These are phyloP conservation scores for Orientallactaga bullata DNA, from an alignment of 2,113 vertebrate species.

Conservation along the genomic window DNA sequence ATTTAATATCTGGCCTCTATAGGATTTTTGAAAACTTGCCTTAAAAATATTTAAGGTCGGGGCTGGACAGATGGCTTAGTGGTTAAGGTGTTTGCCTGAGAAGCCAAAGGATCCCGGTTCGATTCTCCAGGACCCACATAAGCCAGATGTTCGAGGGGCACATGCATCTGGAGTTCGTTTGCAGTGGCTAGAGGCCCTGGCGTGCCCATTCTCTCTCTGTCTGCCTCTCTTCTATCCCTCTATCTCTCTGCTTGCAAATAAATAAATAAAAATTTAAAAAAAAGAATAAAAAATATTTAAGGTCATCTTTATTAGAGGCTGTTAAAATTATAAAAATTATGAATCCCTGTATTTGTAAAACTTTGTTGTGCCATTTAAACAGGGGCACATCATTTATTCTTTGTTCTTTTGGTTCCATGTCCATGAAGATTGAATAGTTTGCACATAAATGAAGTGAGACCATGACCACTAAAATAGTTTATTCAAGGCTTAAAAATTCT, in stretches of 20 bases:
- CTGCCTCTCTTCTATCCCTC: too few species aligned
- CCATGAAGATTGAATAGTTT: constrained; percentile 61
- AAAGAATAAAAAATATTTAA: neutral
- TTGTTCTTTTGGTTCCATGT: constrained; percentile 51
- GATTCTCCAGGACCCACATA: too few species aligned
- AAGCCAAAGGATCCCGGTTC: too few species aligned
- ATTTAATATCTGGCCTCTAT: neutral
- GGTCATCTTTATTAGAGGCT: constrained; percentile 2
- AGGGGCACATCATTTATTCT: constrained; percentile 31
- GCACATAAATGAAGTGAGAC: constrained; percentile 59
- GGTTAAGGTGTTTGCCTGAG: too few species aligned
- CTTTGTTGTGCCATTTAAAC: constrained; percentile 24
- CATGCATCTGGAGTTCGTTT: too few species aligned
- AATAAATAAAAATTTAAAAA: too few species aligned
- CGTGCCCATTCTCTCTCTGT: too few species aligned
- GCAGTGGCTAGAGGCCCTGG: too few species aligned
- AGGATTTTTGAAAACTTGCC: neutral
- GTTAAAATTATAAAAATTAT: neutral
- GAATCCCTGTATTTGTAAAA: constrained; percentile 15
- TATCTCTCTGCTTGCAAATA: too few species aligned
- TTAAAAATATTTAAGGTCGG: neutral
- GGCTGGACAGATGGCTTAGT: too few species aligned
- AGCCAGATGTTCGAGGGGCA: too few species aligned
- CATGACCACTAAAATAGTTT: constrained; percentile 59
- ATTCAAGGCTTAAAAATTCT: constrained; percentile 52